Evolutionary conservation across 2,888 invertebrate species (phyloP), one percentile per base, ranked within the genome.

Genomic region (Spodoptera littoralis): DNA sequence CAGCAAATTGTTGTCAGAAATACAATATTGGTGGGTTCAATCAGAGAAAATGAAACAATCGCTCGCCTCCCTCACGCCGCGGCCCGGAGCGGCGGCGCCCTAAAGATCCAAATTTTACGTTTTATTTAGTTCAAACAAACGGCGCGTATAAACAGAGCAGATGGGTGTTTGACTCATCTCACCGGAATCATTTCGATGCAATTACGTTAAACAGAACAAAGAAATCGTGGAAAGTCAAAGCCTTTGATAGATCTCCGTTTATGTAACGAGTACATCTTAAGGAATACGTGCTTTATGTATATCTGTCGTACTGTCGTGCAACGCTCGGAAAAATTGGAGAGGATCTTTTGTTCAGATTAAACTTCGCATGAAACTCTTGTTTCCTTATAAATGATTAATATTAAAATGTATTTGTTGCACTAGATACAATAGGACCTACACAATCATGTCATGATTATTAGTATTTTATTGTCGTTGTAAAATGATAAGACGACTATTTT

Each of bases 21-120:
- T 83, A 87, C 84, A 87, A 86, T 86, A 86, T 84, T 84, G 80
- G 78, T 72, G 72, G 66, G 81, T 83, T 83, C 86, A 84, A 86
- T 86, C 83, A 81, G 76, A 83, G 79, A 76, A 83, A 83, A 83
- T 81, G 83, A 83, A 86, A 84, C 85, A 82, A 78, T 82, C 65
- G 46, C 46, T 53, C 51, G 36, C 42, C 60, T 18, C 44, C 45
- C 45, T 42, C 47, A 55, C 46, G 46, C 36, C 49, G 27, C 49
- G 27, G 27, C 59, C 43, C 42, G 30, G 45, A 57, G 58, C 53
- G 51, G 51, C 68, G 45, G 49, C 56, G 66, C 65, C 45, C 46
- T n/a, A 53, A 67, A 52, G 63, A 66, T 66, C 59, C 49, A 55
- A 63, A 64, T 73, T 70, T 67, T 61, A 69, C 64, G 52, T 75